phyloP scores from a whole-genome alignment of 37 sponge, comb jelly and placozoan genomes.

The Chondrilla cf. caribensis region DNA sequence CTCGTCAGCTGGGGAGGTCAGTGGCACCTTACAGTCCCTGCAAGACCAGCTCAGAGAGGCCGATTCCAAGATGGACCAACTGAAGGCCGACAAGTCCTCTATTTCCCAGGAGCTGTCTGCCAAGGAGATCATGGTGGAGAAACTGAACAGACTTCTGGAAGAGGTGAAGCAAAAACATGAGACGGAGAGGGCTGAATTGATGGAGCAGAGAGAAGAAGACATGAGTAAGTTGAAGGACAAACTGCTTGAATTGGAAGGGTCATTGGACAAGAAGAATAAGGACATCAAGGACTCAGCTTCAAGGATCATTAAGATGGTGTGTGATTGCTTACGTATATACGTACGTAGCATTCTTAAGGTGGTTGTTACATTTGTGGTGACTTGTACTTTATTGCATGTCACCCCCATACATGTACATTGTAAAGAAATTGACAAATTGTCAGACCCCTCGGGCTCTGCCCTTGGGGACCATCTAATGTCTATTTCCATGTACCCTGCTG shows the following conservation, averaged over 20 bases:
- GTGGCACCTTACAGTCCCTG: not conserved
- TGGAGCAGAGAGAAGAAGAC: slow-evolving; percentile 1
- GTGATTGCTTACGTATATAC: not conserved
- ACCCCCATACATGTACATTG: not conserved
- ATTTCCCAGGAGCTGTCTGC: slow-evolving; percentile 10
- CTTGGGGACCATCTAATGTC: too few relatives aligned
- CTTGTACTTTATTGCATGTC: not conserved
- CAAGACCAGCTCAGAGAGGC: slow-evolving; percentile 22
- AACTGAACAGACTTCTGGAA: not conserved
- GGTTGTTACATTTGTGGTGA: not conserved
- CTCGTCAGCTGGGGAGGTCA: slow-evolving; percentile 14
- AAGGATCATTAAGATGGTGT: slow-evolving; percentile 5
- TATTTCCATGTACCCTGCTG: too few relatives aligned
- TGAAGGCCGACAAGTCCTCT: slow-evolving; percentile 9
- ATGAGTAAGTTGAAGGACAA: not conserved
- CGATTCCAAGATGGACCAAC: not conserved
- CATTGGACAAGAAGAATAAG: slow-evolving; percentile 6
- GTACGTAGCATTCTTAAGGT: too few relatives aligned
- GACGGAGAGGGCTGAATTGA: not conserved
- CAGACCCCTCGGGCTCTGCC: too few relatives aligned
- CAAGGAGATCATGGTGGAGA: not conserved
- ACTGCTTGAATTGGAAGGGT: not conserved
- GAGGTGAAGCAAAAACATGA: not conserved
- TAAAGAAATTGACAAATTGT: not conserved
- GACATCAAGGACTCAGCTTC: slow-evolving; percentile 1